Conservation (phyloP, 2,888 invertebrate genomes). For the Polyploca ridens region DNA sequence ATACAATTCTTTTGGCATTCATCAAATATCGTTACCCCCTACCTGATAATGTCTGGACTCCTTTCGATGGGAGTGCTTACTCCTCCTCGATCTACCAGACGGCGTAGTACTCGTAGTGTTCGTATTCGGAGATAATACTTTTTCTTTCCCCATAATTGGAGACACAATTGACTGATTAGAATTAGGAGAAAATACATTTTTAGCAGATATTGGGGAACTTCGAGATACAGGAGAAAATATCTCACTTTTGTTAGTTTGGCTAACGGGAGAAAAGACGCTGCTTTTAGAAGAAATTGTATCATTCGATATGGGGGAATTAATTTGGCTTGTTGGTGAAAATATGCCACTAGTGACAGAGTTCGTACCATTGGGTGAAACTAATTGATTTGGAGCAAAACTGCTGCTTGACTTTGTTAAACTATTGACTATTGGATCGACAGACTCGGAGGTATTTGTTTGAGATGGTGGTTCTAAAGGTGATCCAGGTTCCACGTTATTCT, state of each 20-base stretch:
- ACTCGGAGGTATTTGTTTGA: slow-evolving; percentile 73
- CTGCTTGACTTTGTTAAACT: slow-evolving; percentile 73
- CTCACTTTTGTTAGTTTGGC: slow-evolving; percentile 81
- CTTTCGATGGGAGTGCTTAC: slow-evolving; percentile 86
- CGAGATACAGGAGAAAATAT: slow-evolving; percentile 77
- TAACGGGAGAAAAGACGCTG: slow-evolving; percentile 79
- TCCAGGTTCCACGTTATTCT: slow-evolving; percentile 65
- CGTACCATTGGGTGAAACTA: slow-evolving; percentile 79
- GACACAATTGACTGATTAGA: slow-evolving; percentile 76
- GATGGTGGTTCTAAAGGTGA: slow-evolving; percentile 75
- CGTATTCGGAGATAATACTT: slow-evolving; percentile 74
- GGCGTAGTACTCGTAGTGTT: slow-evolving; percentile 83
- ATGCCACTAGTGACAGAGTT: slow-evolving; percentile 82
- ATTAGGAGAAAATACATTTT: slow-evolving; percentile 78
- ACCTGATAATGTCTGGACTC: slow-evolving; percentile 90
- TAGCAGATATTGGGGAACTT: slow-evolving; percentile 77
- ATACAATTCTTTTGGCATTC: neutral
- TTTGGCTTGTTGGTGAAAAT: slow-evolving; percentile 82
- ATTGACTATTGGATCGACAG: slow-evolving; percentile 69
- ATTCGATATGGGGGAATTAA: slow-evolving; percentile 81
- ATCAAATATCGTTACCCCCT: slow-evolving; percentile 34
- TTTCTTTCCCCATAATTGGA: slow-evolving; percentile 73
- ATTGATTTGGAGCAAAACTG: slow-evolving; percentile 71
- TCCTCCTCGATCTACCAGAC: slow-evolving; percentile 83
- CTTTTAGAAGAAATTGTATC: slow-evolving; percentile 82